A percentile compares a stretch with the other conserved stretches of the same genome.
These are phyloP conservation scores for Prinia subflava DNA, from an alignment of 2,113 vertebrate species.

Conservation along the genomic window DNA sequence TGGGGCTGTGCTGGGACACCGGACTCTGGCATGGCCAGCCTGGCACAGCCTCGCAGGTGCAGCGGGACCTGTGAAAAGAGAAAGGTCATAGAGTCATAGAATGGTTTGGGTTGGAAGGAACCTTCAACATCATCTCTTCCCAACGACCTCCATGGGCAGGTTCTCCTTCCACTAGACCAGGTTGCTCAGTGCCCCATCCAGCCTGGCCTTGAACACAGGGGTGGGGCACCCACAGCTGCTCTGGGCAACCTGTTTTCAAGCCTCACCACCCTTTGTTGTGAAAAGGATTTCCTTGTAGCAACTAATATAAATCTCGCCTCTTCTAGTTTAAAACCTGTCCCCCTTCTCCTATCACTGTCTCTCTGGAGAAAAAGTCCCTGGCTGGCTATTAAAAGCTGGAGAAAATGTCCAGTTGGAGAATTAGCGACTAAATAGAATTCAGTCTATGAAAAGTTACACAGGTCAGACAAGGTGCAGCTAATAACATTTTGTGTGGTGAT, in stretches of 20 bases:
- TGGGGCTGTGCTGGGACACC: background rate
- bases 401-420: background rate
- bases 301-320: background rate
- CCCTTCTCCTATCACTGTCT: background rate
- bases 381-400: background rate
- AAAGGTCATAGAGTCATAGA: background rate
- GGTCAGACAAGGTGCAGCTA: background rate
- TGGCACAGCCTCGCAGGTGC: fast-evolving
- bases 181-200: background rate
- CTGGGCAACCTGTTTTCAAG: background rate
- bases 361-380: background rate
- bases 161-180: background rate
- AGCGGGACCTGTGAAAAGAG: background rate
- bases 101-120: background rate
- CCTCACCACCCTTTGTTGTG: background rate
- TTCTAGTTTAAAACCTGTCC: background rate
- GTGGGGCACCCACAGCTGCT: background rate
- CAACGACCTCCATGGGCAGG: fast-evolving
- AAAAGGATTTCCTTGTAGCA: background rate
- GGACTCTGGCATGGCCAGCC: fast-evolving
- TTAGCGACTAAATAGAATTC: background rate
- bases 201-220: background rate
- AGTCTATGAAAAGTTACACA: fast-evolving
- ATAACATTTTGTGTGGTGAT: background rate
- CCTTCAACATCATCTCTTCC: background rate